Conservation (phyloP, 1,140 invertebrate genomes). For the Stenopsyche tienmushanensis region DNA sequence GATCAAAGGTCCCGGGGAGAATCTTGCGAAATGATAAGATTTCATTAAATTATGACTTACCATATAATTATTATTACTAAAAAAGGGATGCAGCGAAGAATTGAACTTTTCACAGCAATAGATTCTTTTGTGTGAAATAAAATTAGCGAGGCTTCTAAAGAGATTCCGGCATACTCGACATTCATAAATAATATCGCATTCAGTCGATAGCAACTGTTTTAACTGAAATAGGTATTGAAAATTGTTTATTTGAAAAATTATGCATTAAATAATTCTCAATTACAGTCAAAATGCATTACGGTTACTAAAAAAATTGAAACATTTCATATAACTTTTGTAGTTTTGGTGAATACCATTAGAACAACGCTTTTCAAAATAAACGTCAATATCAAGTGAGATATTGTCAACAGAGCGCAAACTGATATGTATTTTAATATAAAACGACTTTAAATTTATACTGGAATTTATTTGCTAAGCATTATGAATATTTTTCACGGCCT, state of each 20-base stretch:
- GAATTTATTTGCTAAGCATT: too few species aligned
- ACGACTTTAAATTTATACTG: too few species aligned
- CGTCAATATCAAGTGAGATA: too few species aligned
- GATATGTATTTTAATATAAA: too few species aligned
- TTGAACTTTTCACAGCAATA: conserved; percentile 67
- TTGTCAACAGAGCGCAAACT: too few species aligned
- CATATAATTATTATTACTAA: conserved; percentile 51
- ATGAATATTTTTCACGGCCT: too few species aligned
- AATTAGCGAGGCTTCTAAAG: conserved; percentile 80
- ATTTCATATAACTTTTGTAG: too few species aligned
- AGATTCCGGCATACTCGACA: conserved; percentile 82
- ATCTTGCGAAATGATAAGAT: not conserved
- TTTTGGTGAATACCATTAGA: too few species aligned
- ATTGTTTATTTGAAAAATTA: not conserved
- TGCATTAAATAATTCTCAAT: too few species aligned
- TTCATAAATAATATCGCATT: conserved; percentile 83
- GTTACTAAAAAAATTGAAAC: too few species aligned
- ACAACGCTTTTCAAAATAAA: too few species aligned
- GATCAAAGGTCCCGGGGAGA: not conserved
- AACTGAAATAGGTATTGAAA: conserved; percentile 58
- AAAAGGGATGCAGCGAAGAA: conserved; percentile 49
- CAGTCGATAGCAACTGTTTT: conserved; percentile 66
- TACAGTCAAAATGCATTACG: too few species aligned
- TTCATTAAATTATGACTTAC: conserved; percentile 50
- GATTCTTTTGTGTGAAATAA: conserved; percentile 79